Base-by-base conservation (phyloP, 1,140 invertebrate genomes). In the Delia radicum region DNA sequence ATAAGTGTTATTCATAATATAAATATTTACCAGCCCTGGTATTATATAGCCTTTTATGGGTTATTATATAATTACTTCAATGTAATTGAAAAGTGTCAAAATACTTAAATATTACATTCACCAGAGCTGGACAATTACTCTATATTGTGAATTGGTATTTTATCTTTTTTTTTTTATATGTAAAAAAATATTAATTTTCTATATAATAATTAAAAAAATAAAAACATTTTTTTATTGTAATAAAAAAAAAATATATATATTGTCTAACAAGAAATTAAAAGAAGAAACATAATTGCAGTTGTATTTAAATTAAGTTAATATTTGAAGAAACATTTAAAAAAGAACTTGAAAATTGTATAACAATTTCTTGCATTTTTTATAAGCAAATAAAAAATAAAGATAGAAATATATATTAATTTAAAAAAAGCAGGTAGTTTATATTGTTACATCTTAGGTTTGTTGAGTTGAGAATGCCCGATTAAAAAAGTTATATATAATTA, bases 301-400 rank as follows among this genome's bases (percentile, higher is more conserved):
- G n/a, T 24, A 37, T 69, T 15, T 69, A 69, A 69, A 28, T 65
- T 65, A 71, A 73, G 27, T 48, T 21, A 26, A 73, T 48, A 73
- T 42, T 26, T 48, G 21, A 27, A 28, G 15, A 55, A 71, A 73
- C 12, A 73, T 55, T 55, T 21, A 48, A 73, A 73, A 73, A 48
- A 72, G 33, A 73, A 73, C 48, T 48, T 73, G 46, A 28, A 48
- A 73, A 73, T 48, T 73, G 46, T 48, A 48, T 55, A 73, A 73
- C 71, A 73, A 73, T 48, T 48, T 73, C 37, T 28, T 73, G 46
- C 37, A 73, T 48, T 73, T 48, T 55, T 48, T 48, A 72, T 73
- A 73, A 48, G 33, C 27, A 73, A 73, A 73, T 15, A 73, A 48
- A 27, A 28, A 27, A 73, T 5, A 48, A 48, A 26, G 6, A 37